Base-by-base conservation (phyloP, 2,797 vertebrate genomes). In the Eutrigla gurnardus region DNA sequence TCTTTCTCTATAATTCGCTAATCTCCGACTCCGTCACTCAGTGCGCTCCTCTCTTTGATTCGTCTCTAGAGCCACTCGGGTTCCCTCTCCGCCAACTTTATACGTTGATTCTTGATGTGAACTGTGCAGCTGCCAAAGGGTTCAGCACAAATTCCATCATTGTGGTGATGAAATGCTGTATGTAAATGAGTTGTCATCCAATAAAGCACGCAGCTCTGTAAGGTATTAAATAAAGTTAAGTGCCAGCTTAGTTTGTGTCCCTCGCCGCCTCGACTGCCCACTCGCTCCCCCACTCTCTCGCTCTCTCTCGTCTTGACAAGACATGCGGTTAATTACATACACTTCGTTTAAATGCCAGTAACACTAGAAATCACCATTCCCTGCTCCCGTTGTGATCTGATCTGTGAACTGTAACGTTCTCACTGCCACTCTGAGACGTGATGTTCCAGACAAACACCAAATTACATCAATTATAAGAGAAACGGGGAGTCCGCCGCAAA, bases 311-410 rank as follows among this genome's bases (percentile, higher is more conserved):
- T 75, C 67, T 63, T 36, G 67, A 74, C 6, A 10, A 75, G 66
- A 80, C 12, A 9, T 65, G 33, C n/a, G 70, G 61, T 70, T 84
- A 84, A 81, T 88, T 82, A 73, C 59, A 67, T 35, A 11, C 9
- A 76, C 73, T 78, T 49, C 15, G 40, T 72, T 66, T 75, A 86
- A 84, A 90, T 83, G 85, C 83, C 81, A 76, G 65, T 65, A 35
- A 73, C 70, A 40, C 42, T 62, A 76, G 47, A 55, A 59, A 52
- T 37, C 17, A 59, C 13, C 36, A 42, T 53, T 25, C n/a, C 2
- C 13, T 25, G 2, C 1, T 73, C 59, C 33, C 58, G 49, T 57
- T 75, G 10, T 50, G 70, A 65, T 77, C 6, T 40, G 39, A 36
- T 70, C 10, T 76, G 17, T 64, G 46, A 73, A 73, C 15, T 35